Evolutionary conservation across 2,888 invertebrate genomes (phyloP).

Genomic region (Drosophila mayaguana): DNA sequence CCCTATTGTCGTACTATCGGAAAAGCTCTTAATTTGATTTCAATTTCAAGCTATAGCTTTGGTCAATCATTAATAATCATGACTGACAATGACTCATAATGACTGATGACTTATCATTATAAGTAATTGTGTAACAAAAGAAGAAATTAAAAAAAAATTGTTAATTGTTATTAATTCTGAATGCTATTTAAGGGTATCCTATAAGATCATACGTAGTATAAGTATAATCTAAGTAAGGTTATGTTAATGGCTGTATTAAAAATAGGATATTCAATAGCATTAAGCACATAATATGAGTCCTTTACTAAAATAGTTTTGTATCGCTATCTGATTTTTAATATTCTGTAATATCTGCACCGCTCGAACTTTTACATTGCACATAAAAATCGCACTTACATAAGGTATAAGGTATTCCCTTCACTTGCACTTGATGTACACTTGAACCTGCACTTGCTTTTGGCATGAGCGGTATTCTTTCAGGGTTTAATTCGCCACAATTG

Average conservation of each 20-base stretch:
- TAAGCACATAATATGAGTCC: not conserved
- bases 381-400: conserved; percentile 43
- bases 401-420: conserved; percentile 41
- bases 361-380: conserved; percentile 51
- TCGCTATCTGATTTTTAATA: conserved; percentile 33
- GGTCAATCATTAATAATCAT: too few relatives aligned
- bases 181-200: not conserved
- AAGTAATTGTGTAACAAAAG: too few relatives aligned
- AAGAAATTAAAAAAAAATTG: too few relatives aligned
- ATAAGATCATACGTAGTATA: not conserved
- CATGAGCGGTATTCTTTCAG: conserved; percentile 55
- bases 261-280: too few relatives aligned
- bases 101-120: too few relatives aligned
- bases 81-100: too few relatives aligned
- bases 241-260: too few relatives aligned
- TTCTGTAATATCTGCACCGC: conserved; percentile 45
- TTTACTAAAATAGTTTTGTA: conserved; percentile 23
- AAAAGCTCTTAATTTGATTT: too few relatives aligned
- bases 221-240: not conserved
- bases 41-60: too few relatives aligned
- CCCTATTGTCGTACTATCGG: too few relatives aligned
- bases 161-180: too few relatives aligned
- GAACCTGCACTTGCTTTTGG: conserved; percentile 52
- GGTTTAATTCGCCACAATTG: conserved; percentile 74
- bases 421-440: conserved; percentile 49